Evolutionary conservation across 2,888 invertebrate genomes (phyloP).

Genomic region (Bombyx huttoni): DNA sequence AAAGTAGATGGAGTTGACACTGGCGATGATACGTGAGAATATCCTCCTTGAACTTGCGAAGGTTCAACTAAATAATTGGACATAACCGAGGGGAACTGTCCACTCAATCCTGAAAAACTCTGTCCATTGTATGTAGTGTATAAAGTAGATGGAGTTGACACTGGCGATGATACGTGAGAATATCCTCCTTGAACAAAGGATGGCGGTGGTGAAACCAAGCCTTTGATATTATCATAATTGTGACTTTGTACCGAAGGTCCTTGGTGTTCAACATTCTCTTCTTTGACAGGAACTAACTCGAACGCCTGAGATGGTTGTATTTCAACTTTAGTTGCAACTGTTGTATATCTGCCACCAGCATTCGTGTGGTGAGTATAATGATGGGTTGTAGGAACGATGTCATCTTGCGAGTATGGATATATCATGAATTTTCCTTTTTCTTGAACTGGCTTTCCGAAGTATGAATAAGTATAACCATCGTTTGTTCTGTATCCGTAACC

Average conservation of each 20-base stretch:
- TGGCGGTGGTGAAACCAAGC: conserved; percentile 28
- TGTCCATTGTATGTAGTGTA: conserved; percentile 64
- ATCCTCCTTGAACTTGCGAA: conserved; percentile 11
- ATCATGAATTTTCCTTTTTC: conserved; percentile 74
- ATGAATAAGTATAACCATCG: conserved; percentile 60
- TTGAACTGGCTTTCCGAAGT: conserved; percentile 56
- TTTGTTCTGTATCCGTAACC: conserved; percentile 78
- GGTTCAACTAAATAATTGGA: conserved; percentile 57
- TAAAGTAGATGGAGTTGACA: conserved; percentile 33
- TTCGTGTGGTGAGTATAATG: conserved; percentile 16
- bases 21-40: conserved; percentile 8
- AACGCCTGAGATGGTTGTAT: conserved; percentile 74
- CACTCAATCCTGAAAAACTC: conserved; percentile 52
- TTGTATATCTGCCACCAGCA: conserved; percentile 19
- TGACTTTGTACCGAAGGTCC: conserved; percentile 7
- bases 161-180: conserved; percentile 7
- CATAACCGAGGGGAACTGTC: conserved; percentile 61
- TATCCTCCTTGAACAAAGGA: conserved; percentile 12
- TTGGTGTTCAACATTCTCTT: conserved; percentile 38
- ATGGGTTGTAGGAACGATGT: conserved; percentile 55
- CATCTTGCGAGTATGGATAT: conserved; percentile 80
- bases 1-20: conserved; percentile 33
- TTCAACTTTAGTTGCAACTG: conserved; percentile 51
- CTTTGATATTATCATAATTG: conserved; percentile 29
- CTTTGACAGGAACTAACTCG: conserved; percentile 50